Evolutionary conservation across 2,797 vertebrate genomes (phyloP).

Genomic region (Philypnodon macrostomus): DNA sequence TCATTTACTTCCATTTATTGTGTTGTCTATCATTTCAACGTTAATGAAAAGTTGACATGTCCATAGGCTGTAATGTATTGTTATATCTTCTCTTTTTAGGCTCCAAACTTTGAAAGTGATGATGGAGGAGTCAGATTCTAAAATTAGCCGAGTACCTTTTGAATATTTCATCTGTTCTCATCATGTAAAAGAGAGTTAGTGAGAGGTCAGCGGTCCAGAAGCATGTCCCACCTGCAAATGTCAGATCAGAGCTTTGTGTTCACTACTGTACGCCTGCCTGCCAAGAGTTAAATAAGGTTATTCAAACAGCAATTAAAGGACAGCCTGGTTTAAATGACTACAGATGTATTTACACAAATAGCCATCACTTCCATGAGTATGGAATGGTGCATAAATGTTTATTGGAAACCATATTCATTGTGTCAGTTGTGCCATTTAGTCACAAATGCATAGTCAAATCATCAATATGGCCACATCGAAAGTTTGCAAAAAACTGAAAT

Average conservation of each 20-base stretch:
- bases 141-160: conserved; percentile 66
- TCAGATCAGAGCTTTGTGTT: conserved; percentile 10
- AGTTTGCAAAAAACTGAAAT: too few species aligned
- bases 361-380: too few species aligned
- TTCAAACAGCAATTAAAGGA: neutral
- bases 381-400: too few species aligned
- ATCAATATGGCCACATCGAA: too few species aligned
- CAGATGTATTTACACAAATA: too few species aligned
- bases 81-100: conserved; percentile 40
- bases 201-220: conserved; percentile 63
- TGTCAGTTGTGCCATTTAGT: too few species aligned
- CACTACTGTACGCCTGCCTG: neutral
- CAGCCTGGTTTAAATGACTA: too few species aligned
- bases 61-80: conserved; percentile 18
- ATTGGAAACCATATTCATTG: too few species aligned
- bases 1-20: neutral
- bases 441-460: too few species aligned
- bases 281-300: neutral
- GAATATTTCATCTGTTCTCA: conserved; percentile 71
- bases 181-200: conserved; percentile 44
- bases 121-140: conserved; percentile 63
- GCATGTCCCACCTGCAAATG: conserved; percentile 21
- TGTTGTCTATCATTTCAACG: neutral
- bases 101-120: conserved; percentile 67
- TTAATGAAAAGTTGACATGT: neutral